Base-by-base conservation (phyloP, 2,113 vertebrate species). In the Promerops cafer region DNA sequence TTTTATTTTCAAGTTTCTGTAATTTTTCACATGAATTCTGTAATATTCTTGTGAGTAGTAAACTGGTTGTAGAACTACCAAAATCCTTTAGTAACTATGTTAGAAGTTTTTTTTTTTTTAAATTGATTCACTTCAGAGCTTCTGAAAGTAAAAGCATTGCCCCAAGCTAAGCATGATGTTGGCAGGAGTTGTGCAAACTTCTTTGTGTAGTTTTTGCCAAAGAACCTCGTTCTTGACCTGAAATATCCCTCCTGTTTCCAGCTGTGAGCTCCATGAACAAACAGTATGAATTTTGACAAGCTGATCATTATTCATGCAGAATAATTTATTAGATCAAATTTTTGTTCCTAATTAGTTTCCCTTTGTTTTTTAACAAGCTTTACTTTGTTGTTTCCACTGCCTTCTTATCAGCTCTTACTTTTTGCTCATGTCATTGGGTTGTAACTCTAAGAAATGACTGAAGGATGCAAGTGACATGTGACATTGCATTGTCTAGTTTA, bases 221-320 rank as follows among this genome's bases (percentile, higher is more conserved):
- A 94, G 76, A 96, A 82, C 85, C 53, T 96, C 0, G 7, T 83
- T 95, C 93, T 53, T 97, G 96, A 95, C 85, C 93, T 93, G 87
- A 94, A 97, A 93, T 95, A 95, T 86, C 85, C 90, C 65, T 91
- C 45, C 89, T 83, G 79, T 84, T 95, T 96, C 95, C 95, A 94
- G 69, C 89, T 96, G 94, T 90, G 90, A 91, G 72, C 52, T 89
- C 94, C n/a, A n/a, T 61, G 83, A 96, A 27, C 42, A 77, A 85
- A 66, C 78, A 81, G 31, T 77, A 63, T 87, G 75, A 90, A 49
- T 91, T 96, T 91, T 96, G 95, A 95, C 93, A 94, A 82, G 70
- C 39, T 84, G 83, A 49, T 94, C 53, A 94, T 90, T 93, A 87
- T 92, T 95, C 79, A 81, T 35, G 90, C 84, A 88, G 87, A 95